These are phyloP conservation scores for Pangasianodon gigas DNA, from an alignment of 2,113 vertebrate species.

Conservation along the genomic window DNA sequence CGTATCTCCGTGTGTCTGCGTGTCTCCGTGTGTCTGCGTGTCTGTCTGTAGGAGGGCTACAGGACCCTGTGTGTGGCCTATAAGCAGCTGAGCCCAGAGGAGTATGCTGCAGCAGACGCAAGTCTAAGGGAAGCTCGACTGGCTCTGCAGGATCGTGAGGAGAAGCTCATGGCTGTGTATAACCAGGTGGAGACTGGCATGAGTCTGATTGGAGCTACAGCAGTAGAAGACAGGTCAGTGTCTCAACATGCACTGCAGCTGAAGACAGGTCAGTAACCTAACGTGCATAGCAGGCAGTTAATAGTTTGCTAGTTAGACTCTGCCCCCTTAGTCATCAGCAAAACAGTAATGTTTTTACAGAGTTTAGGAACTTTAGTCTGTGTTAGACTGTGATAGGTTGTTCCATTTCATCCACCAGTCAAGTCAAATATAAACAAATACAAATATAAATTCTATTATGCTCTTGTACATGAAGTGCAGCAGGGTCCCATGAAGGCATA, in stretches of 20 bases:
- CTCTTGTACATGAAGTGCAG: neutral
- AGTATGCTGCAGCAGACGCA: slow-evolving; percentile 79
- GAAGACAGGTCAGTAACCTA: neutral
- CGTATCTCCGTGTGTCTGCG: neutral
- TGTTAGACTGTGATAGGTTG: neutral
- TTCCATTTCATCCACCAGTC: neutral
- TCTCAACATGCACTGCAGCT: neutral
- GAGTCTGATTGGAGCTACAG: slow-evolving; percentile 94
- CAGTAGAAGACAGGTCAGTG: slow-evolving; percentile 93
- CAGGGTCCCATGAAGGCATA: neutral
- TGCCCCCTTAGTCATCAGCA: neutral
- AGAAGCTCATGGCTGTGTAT: slow-evolving; percentile 86
- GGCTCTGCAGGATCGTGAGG: slow-evolving; percentile 91
- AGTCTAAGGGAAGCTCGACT: slow-evolving; percentile 83
- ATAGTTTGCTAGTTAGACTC: neutral
- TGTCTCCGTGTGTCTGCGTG: slow-evolving; percentile 16
- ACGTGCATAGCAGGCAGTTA: neutral
- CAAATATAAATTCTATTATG: neutral
- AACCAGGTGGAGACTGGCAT: slow-evolving; percentile 90
- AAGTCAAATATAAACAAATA: neutral
- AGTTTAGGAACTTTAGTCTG: neutral
- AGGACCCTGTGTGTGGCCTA: slow-evolving; percentile 93
- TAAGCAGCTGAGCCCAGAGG: slow-evolving; percentile 79
- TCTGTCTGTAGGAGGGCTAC: slow-evolving; percentile 84
- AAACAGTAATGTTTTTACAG: neutral